Evolutionary conservation across 2,797 vertebrate genomes (phyloP).

Genomic region (Diglossa cyanea): DNA sequence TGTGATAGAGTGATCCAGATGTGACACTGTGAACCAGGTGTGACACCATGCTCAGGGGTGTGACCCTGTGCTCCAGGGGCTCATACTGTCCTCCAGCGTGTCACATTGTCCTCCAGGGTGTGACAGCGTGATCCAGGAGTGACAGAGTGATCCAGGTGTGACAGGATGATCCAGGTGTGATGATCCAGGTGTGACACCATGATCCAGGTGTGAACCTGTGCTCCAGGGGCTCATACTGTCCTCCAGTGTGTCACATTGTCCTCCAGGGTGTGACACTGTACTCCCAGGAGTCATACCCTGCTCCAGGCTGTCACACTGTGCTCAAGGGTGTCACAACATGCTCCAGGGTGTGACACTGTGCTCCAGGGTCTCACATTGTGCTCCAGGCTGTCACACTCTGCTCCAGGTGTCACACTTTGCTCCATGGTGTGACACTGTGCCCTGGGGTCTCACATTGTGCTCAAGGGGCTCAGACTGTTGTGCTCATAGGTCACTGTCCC

Average conservation of each 20-base stretch:
- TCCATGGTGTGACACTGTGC: background rate
- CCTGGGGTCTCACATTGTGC: fast-evolving
- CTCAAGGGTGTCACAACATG: background rate
- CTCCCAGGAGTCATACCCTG: no score
- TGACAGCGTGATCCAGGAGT: background rate
- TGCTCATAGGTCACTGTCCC: background rate
- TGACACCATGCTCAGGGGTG: no score
- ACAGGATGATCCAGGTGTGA: background rate
- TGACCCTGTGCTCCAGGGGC: no score
- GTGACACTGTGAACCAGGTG: background rate
- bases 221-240: background rate
- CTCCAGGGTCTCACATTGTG: background rate
- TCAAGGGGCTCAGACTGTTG: background rate
- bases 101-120: background rate
- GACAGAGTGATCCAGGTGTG: fast-evolving
- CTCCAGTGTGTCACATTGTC: background rate
- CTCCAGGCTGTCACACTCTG: background rate
- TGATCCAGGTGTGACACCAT: background rate
- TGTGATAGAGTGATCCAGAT: no score
- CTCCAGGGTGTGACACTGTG: background rate
- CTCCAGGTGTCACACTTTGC: no score
- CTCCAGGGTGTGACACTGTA: background rate
- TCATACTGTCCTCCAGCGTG: no score
- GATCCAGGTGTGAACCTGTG: background rate
- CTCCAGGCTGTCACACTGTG: background rate